Base-by-base conservation (phyloP, 2,797 vertebrate species). In the Alectoris magna region DNA sequence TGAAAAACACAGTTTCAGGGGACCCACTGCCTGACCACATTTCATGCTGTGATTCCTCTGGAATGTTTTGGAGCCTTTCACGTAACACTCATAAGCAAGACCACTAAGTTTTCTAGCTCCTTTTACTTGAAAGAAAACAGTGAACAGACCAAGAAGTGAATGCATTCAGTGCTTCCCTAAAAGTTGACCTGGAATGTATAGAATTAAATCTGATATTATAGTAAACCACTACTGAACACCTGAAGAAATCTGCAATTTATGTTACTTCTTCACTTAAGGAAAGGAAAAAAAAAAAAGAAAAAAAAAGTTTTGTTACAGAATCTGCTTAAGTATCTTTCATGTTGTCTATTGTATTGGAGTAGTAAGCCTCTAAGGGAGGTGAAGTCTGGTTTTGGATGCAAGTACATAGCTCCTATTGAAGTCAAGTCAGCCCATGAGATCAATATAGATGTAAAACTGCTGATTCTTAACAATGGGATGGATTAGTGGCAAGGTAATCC, bases 401-500 rank as follows among this genome's bases (percentile, higher is more conserved):
- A 71, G 27, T 60, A 34, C 43, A 63, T 77, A 62, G 21, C 44
- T 93, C 62, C 63, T 90, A 23, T 59, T 91, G 69, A 96, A 94
- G 44, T 39, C 48, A 80, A 71, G 31, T 73, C 72, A 91, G 59
- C 10, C 78, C 19, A 46, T 74, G 68, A 91, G 62, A 87, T 88
- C 88, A 84, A 83, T 85, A 75, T 13, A 44, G 77, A 76, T 87
- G 83, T 64, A 90, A 93, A 97, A 76, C 49, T 84, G 60, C 43
- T 92, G 88, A 88, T 90, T 93, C 64, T 86, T 93, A 55, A 56
- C 85, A 79, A 41, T 56, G 34, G 70, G 44, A 19, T 46, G 68
- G 76, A 92, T 93, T 95, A 94, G 48, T 67, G 24, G 14, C 58
- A 91, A 53, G 2, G 27, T 93, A 93, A 96, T 93, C 88, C 73